Evolutionary conservation across 2,888 invertebrate species (phyloP).

Genomic region (Metellina segmentata): DNA sequence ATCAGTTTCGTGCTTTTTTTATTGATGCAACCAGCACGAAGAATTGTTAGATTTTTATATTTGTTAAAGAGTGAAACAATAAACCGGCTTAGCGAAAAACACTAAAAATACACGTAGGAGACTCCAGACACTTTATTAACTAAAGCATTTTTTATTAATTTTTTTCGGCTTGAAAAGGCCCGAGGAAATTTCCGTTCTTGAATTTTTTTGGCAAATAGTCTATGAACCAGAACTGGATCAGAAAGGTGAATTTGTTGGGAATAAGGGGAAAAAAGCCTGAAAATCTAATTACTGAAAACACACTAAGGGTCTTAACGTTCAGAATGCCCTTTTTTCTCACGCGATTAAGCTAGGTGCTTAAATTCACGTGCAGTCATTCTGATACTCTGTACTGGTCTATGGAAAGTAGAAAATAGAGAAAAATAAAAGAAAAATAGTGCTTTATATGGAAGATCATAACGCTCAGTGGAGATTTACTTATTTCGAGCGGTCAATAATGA

Average conservation of each 20-base stretch:
- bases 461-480: no score
- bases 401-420: no score
- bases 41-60: slow-evolving; percentile 45
- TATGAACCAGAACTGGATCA: slow-evolving; percentile 22
- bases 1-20: slow-evolving; percentile 50
- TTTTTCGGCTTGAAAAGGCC: background rate
- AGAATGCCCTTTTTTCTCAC: background rate
- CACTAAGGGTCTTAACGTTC: slow-evolving; percentile 38
- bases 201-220: slow-evolving; percentile 12
- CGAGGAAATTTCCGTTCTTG: slow-evolving; percentile 30
- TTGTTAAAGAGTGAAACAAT: slow-evolving; percentile 49
- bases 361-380: background rate
- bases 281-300: slow-evolving; percentile 55
- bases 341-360: background rate
- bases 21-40: slow-evolving; percentile 31
- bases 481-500: no score
- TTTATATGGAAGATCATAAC: no score
- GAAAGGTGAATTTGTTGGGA: slow-evolving; percentile 48
- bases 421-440: no score
- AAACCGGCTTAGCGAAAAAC: slow-evolving; percentile 38
- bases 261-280: slow-evolving; percentile 22
- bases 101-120: slow-evolving; percentile 40
- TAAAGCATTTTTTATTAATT: slow-evolving; percentile 35
- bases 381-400: no score
- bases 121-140: slow-evolving; percentile 49